Conservation (phyloP, 2,113 vertebrate genomes). For the Rissa tridactyla region DNA sequence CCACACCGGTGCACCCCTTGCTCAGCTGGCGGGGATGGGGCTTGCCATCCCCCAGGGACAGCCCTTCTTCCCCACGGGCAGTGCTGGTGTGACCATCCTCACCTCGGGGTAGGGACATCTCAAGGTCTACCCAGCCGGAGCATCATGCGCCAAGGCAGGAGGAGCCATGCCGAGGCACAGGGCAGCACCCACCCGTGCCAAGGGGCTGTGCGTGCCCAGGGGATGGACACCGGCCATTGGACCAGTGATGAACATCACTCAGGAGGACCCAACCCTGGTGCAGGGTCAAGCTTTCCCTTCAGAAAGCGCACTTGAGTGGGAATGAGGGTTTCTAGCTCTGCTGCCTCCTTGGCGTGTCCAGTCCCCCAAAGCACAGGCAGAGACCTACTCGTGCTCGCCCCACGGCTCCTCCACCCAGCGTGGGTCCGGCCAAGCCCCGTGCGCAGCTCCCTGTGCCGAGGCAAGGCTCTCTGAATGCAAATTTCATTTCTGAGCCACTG, state of each 20-base stretch:
- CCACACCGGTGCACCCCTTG: background rate
- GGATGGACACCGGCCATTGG: fast-evolving
- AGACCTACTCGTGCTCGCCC: background rate
- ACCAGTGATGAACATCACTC: background rate
- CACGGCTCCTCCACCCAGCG: fast-evolving
- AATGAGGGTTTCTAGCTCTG: background rate
- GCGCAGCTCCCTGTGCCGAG: background rate
- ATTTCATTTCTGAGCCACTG: conserved; percentile 78
- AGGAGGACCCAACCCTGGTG: background rate
- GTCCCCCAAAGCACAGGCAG: background rate
- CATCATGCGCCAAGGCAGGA: fast-evolving
- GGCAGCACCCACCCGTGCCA: background rate
- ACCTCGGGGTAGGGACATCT: background rate
- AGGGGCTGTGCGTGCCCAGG: too few relatives aligned
- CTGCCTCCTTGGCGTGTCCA: background rate
- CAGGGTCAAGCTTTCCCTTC: background rate
- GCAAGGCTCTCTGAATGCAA: conserved; percentile 71
- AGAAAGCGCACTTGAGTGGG: background rate
- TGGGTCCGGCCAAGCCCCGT: background rate
- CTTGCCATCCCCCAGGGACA: background rate
- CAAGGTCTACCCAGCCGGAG: background rate
- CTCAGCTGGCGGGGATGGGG: background rate
- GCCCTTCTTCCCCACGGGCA: fast-evolving
- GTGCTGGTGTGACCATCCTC: background rate
- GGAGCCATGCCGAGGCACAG: background rate